phyloP scores from a whole-genome alignment of 1,140 invertebrate genomes.

The Vanessa tameamea region DNA sequence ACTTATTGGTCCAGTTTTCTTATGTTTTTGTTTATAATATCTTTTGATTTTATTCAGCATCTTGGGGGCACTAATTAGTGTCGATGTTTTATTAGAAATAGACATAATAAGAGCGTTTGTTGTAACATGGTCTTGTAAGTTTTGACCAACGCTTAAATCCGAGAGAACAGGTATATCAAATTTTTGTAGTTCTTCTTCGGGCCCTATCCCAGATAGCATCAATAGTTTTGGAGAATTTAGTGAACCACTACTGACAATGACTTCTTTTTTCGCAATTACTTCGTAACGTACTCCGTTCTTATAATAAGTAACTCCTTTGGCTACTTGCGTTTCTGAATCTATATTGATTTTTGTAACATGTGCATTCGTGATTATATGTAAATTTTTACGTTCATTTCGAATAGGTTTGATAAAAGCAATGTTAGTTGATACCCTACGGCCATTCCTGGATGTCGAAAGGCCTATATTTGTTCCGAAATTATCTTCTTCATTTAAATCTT shows the following conservation, averaged over 20 bases:
- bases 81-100: slow-evolving; percentile 80
- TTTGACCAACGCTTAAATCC: slow-evolving; percentile 86
- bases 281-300: slow-evolving; percentile 80
- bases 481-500: slow-evolving; percentile 81
- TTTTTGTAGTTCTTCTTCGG: slow-evolving; percentile 82
- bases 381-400: slow-evolving; percentile 85
- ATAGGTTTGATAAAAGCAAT: slow-evolving; percentile 87
- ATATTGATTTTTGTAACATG: slow-evolving; percentile 88
- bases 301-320: slow-evolving; percentile 85
- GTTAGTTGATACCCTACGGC: slow-evolving; percentile 86
- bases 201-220: slow-evolving; percentile 89
- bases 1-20: slow-evolving; percentile 78
- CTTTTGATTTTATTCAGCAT: slow-evolving; percentile 77
- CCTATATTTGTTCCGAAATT: slow-evolving; percentile 83
- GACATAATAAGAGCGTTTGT: slow-evolving; percentile 80
- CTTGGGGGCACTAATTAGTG: slow-evolving; percentile 64
- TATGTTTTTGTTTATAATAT: slow-evolving; percentile 71
- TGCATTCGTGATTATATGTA: slow-evolving; percentile 86
- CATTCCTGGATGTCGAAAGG: slow-evolving; percentile 82
- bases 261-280: slow-evolving; percentile 84
- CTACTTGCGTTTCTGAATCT: slow-evolving; percentile 84
- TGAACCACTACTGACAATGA: slow-evolving; percentile 87
- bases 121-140: slow-evolving; percentile 89
- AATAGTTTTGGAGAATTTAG: slow-evolving; percentile 88
- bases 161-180: slow-evolving; percentile 82